Percentiles rank a stretch among this genome's conserved stretches.
Evolutionary conservation across 2,113 vertebrate genomes (phyloP).

Genomic region (Tiliqua scincoides): DNA sequence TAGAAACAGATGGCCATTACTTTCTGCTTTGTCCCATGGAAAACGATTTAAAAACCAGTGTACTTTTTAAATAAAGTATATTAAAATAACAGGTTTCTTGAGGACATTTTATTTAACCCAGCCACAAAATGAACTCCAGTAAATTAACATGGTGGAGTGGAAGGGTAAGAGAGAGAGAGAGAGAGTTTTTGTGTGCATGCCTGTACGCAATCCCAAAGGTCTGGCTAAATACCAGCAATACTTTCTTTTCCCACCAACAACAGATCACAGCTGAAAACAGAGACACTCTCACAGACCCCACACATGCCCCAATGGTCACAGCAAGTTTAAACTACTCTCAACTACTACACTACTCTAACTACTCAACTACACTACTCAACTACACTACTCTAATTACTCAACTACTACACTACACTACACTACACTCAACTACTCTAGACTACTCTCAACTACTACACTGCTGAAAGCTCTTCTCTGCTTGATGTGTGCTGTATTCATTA

Average conservation of each 20-base stretch:
- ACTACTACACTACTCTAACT: too few species aligned
- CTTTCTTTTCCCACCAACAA: background rate
- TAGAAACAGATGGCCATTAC: constrained; percentile 85
- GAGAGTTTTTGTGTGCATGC: too few species aligned
- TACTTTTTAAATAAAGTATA: constrained; percentile 99
- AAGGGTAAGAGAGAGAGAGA: too few species aligned
- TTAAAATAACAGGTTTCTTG: constrained; percentile 81
- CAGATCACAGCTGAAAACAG: background rate
- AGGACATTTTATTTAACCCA: constrained; percentile 40
- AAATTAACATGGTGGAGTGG: background rate
- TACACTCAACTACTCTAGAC: too few species aligned
- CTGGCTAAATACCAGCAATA: background rate
- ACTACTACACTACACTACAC: too few species aligned
- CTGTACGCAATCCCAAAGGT: background rate
- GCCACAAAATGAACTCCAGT: constrained; percentile 8
- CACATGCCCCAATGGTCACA: background rate
- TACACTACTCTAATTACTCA: too few species aligned
- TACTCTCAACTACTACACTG: background rate
- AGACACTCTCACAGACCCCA: background rate
- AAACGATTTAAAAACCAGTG: constrained; percentile 87
- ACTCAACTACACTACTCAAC: too few species aligned
- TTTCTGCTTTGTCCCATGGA: constrained; percentile 91
- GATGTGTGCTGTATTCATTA: background rate
- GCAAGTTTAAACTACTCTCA: too few species aligned
- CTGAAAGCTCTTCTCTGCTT: background rate